These are phyloP conservation scores for Microplitis deprimator DNA, from an alignment of 2,888 invertebrate genomes.

Conservation along the genomic window DNA sequence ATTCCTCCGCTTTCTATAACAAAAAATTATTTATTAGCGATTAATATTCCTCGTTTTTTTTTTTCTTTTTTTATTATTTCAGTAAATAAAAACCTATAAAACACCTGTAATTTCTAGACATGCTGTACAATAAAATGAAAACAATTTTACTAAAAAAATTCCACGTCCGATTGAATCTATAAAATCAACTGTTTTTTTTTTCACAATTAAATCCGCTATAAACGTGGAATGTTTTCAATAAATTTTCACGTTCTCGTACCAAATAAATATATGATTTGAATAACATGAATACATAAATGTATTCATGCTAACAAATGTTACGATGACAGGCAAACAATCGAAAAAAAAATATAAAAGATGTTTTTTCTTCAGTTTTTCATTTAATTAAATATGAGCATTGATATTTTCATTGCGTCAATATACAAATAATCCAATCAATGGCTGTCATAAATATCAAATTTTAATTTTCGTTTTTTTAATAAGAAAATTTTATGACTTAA, in stretches of 20 bases:
- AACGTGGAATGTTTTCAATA: neutral
- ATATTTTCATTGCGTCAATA: neutral
- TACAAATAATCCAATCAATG: neutral
- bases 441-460: neutral
- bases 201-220: neutral
- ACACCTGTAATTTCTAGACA: neutral
- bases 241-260: neutral
- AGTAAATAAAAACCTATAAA: constrained; percentile 22
- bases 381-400: neutral
- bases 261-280: neutral
- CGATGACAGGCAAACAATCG: constrained; percentile 17
- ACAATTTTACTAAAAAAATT: neutral
- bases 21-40: constrained; percentile 18
- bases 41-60: neutral
- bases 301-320: constrained; percentile 43
- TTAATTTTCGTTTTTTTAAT: too few relatives aligned
- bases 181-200: neutral
- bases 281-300: constrained; percentile 20
- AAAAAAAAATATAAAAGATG: neutral
- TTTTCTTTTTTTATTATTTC: neutral
- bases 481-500: too few relatives aligned
- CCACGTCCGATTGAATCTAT: neutral
- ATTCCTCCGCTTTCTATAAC: constrained; percentile 63
- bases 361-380: constrained; percentile 12
- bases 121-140: constrained; percentile 9